Evolutionary conservation across 2,888 invertebrate genomes (phyloP).

Genomic region (Drosophila neotestacea): DNA sequence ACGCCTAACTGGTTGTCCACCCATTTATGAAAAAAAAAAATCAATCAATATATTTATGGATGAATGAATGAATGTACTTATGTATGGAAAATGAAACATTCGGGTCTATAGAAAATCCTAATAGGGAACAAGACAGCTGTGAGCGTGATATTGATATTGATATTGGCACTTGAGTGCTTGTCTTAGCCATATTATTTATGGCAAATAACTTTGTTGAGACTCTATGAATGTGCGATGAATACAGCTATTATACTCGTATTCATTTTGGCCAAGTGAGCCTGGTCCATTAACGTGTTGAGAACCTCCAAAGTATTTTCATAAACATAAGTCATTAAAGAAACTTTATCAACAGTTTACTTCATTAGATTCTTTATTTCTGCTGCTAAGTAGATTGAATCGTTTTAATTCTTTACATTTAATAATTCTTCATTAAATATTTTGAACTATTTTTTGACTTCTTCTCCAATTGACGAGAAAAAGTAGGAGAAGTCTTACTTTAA

Average conservation of each 20-base stretch:
- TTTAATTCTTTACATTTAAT: not conserved
- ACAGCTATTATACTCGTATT: not conserved
- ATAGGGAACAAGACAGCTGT: slow-evolving; percentile 6
- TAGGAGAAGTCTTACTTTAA: slow-evolving; percentile 8
- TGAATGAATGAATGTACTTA: slow-evolving; percentile 3
- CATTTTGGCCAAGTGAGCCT: slow-evolving; percentile 3
- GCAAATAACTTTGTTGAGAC: slow-evolving; percentile 42
- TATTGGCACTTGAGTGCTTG: slow-evolving; percentile 34
- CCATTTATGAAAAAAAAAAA: slow-evolving; percentile 24
- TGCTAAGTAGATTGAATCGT: slow-evolving; percentile 1
- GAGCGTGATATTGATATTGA: slow-evolving; percentile 25
- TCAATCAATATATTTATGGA: slow-evolving; percentile 56
- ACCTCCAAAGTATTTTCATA: not conserved
- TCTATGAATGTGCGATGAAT: slow-evolving; percentile 49
- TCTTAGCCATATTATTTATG: slow-evolving; percentile 45
- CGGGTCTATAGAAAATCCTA: slow-evolving; percentile 26
- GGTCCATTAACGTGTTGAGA: not conserved
- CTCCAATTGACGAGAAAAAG: not conserved
- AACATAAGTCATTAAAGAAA: slow-evolving; percentile 3
- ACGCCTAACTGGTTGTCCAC: slow-evolving; percentile 45
- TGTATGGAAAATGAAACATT: slow-evolving; percentile 16
- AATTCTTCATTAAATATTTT: slow-evolving; percentile 7
- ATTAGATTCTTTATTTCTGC: slow-evolving; percentile 3
- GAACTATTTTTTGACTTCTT: slow-evolving; percentile 19
- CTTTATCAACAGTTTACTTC: slow-evolving; percentile 2